These are phyloP conservation scores for Xestia ashworthii DNA, from an alignment of 2,888 invertebrate genomes.

Conservation along the genomic window DNA sequence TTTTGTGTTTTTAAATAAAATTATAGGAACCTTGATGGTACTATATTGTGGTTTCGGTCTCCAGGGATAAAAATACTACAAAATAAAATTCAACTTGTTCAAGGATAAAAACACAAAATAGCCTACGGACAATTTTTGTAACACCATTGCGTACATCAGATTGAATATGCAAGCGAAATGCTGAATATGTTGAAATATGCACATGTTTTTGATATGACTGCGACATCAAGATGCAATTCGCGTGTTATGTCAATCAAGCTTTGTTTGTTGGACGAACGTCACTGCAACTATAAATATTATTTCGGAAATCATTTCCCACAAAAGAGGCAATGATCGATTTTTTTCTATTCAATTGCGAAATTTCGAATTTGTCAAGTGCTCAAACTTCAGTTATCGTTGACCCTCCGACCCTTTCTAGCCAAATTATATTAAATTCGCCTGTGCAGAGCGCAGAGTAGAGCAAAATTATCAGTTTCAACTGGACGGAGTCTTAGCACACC, in stretches of 20 bases:
- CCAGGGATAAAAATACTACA: slow-evolving; percentile 49
- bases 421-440: slow-evolving; percentile 70
- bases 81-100: slow-evolving; percentile 57
- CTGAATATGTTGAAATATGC: slow-evolving; percentile 70
- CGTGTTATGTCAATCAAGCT: slow-evolving; percentile 55
- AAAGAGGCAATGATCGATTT: slow-evolving; percentile 29
- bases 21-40: neutral
- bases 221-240: slow-evolving; percentile 65
- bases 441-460: slow-evolving; percentile 67
- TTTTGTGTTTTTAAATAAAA: neutral
- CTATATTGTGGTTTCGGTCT: neutral
- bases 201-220: slow-evolving; percentile 66
- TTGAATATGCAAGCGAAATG: slow-evolving; percentile 71
- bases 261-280: slow-evolving; percentile 47
- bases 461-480: slow-evolving; percentile 78
- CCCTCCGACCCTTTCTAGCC: slow-evolving; percentile 65
- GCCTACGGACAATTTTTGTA: slow-evolving; percentile 67
- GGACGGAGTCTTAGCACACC: slow-evolving; percentile 75
- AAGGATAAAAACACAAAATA: slow-evolving; percentile 47
- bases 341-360: slow-evolving; percentile 48
- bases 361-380: slow-evolving; percentile 65
- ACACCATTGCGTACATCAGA: slow-evolving; percentile 67
- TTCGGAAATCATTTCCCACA: slow-evolving; percentile 19
- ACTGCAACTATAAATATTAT: slow-evolving; percentile 25
- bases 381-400: slow-evolving; percentile 67